A percentile compares a stretch with the other conserved stretches of the same genome.
These are phyloP conservation scores for Atopsyche davidsoni DNA, from an alignment of 1,140 invertebrate species.

Conservation along the genomic window DNA sequence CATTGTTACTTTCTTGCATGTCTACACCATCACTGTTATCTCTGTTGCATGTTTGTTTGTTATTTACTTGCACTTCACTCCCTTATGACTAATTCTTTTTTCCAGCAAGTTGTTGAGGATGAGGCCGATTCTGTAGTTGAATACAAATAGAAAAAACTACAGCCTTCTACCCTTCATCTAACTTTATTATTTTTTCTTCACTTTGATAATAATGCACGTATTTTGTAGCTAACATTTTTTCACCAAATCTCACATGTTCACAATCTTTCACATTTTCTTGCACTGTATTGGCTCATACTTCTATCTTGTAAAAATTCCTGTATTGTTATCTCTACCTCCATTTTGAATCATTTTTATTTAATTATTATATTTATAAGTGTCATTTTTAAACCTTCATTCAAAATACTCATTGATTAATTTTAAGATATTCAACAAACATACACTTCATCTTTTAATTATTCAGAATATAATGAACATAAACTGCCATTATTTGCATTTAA, in stretches of 20 bases:
- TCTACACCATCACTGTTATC: too few species aligned
- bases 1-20: too few species aligned
- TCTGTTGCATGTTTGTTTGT: neutral
- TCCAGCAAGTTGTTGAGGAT: slow-evolving; percentile 30
- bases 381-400: slow-evolving; percentile 13
- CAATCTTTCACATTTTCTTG: too few species aligned
- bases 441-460: too few species aligned
- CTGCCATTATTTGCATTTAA: slow-evolving; percentile 18
- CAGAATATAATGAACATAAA: too few species aligned
- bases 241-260: too few species aligned
- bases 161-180: slow-evolving; percentile 18
- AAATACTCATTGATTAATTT: too few species aligned
- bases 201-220: slow-evolving; percentile 7
- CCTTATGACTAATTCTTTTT: slow-evolving; percentile 22
- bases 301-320: neutral
- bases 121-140: slow-evolving; percentile 26
- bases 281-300: slow-evolving; percentile 4
- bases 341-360: slow-evolving; percentile 12
- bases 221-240: too few species aligned
- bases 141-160: slow-evolving; percentile 26
- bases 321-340: slow-evolving; percentile 1
- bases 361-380: slow-evolving; percentile 6
- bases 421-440: neutral
- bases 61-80: slow-evolving; percentile 3
- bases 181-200: slow-evolving; percentile 10